Evolutionary conservation across 2,797 vertebrate species (phyloP).

Genomic region (Acanthurus leucopareius): DNA sequence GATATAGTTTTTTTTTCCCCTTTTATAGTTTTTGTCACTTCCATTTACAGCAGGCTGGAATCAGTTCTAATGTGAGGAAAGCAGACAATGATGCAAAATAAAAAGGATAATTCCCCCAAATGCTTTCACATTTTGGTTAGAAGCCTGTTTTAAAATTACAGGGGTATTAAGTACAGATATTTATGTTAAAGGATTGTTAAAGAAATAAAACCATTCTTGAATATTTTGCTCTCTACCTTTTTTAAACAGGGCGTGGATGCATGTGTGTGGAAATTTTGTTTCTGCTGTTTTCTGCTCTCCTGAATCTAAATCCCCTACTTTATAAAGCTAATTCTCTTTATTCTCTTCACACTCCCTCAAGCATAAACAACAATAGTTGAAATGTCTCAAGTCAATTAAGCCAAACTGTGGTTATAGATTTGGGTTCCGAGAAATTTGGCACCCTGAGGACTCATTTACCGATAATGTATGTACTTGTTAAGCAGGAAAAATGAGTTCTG

Average conservation of each 20-base stretch:
- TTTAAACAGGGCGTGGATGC: not conserved
- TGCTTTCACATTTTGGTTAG: too few species aligned
- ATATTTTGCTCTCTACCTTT: too few species aligned
- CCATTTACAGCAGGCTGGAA: too few species aligned
- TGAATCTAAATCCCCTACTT: slow-evolving; percentile 4
- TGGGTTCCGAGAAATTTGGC: slow-evolving; percentile 40
- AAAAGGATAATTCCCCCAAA: too few species aligned
- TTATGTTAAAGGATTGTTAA: too few species aligned
- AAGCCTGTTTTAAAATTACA: too few species aligned
- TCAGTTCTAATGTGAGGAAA: too few species aligned
- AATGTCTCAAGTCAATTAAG: slow-evolving; percentile 57
- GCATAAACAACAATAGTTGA: slow-evolving; percentile 58
- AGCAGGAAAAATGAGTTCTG: slow-evolving; percentile 47
- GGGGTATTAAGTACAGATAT: too few species aligned
- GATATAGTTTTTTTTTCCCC: too few species aligned
- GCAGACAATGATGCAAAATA: too few species aligned
- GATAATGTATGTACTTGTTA: slow-evolving; percentile 50
- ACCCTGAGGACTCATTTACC: slow-evolving; percentile 48
- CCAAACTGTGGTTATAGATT: slow-evolving; percentile 63
- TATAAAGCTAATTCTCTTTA: slow-evolving; percentile 26
- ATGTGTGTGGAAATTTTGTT: not conserved
- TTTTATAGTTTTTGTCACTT: too few species aligned
- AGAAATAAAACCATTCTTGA: too few species aligned
- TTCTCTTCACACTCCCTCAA: slow-evolving; percentile 30
- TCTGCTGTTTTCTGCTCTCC: not conserved